Evolutionary conservation across 2,113 vertebrate species (phyloP).

Genomic region (Sporophila hypoxantha): DNA sequence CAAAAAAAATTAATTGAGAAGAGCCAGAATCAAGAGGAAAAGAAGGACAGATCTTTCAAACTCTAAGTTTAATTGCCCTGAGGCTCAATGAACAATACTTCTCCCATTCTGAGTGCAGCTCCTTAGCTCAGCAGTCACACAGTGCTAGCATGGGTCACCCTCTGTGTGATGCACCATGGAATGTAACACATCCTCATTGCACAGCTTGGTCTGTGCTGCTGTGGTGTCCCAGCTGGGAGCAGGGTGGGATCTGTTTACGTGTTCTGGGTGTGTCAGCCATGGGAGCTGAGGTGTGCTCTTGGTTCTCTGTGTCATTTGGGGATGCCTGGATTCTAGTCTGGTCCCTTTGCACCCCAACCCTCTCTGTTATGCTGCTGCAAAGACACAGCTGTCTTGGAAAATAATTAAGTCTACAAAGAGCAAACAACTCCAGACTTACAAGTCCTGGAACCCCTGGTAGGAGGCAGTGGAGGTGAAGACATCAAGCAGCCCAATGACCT

Average conservation of each 20-base stretch:
- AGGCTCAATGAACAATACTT: background rate
- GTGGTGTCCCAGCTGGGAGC: background rate
- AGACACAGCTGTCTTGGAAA: background rate
- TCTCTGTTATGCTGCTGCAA: background rate
- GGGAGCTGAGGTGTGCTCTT: background rate
- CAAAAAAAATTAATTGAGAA: background rate
- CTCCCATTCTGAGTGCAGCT: background rate
- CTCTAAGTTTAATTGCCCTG: background rate
- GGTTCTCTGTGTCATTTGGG: background rate
- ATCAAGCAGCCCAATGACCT: slow-evolving; percentile 93
- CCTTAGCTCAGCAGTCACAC: background rate
- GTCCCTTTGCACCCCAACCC: background rate
- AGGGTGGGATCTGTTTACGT: fast-evolving
- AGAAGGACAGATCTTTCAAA: background rate
- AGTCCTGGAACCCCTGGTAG: slow-evolving; percentile 86
- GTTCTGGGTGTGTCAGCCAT: background rate
- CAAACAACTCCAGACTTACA: slow-evolving; percentile 70
- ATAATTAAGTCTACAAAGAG: fast-evolving
- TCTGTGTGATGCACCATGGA: fast-evolving
- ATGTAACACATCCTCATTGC: background rate
- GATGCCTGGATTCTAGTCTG: background rate
- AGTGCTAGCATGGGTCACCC: background rate
- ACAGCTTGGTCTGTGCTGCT: fast-evolving
- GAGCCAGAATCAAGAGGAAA: background rate
- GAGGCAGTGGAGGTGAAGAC: slow-evolving; percentile 86